Evolutionary conservation across 53 echinoderm and acorn worm species (phyloP).

Genomic region (Temnopleurus reevesii): DNA sequence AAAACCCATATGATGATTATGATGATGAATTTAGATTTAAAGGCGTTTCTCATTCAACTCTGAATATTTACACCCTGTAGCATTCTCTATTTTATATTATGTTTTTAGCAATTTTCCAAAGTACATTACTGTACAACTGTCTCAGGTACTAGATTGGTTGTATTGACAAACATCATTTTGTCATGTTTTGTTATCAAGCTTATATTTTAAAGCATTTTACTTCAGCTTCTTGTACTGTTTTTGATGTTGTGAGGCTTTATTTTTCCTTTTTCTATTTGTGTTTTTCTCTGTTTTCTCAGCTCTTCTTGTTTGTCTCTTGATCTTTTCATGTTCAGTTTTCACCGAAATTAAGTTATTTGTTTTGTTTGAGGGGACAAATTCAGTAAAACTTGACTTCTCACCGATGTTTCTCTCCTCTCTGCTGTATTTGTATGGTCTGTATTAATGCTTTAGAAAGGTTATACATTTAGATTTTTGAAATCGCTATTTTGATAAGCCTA

Average conservation of each 20-base stretch:
- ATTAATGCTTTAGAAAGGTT: neutral
- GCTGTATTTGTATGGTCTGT: neutral
- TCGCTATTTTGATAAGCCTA: neutral
- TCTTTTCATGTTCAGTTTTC: neutral
- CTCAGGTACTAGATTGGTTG: slow-evolving; percentile 16
- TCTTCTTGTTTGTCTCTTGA: neutral
- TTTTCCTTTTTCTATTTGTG: neutral
- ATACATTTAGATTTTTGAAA: neutral
- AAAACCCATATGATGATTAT: too few species aligned
- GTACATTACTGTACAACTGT: neutral
- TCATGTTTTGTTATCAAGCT: neutral
- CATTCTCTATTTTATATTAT: neutral
- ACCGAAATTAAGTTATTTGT: neutral
- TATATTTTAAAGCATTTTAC: too few species aligned
- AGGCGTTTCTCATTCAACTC: too few species aligned
- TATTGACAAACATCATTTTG: neutral
- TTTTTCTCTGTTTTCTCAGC: neutral
- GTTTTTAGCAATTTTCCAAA: neutral
- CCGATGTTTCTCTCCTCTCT: neutral
- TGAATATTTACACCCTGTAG: too few species aligned
- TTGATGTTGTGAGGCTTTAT: neutral
- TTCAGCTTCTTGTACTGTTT: too few species aligned
- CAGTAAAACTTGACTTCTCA: neutral
- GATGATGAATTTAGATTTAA: too few species aligned
- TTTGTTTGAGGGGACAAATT: neutral